Evolutionary conservation across 2,888 invertebrate genomes (phyloP), one percentile per base, ranked within the genome.

Genomic region (Hymenopus coronatus): DNA sequence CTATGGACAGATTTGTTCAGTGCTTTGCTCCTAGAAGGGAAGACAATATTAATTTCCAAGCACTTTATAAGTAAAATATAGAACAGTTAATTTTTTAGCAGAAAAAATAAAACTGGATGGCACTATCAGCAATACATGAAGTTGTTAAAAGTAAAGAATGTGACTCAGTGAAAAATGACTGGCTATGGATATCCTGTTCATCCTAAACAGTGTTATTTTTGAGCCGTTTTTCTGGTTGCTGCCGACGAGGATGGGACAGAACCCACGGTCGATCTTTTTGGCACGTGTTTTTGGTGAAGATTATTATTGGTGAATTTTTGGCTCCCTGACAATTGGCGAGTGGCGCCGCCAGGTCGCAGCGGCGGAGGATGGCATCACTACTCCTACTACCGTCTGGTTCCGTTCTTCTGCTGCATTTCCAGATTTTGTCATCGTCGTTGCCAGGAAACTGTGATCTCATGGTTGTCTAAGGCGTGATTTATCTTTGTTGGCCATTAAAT

Each of bases 271-370:
- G 20, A 20, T 70, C 85, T 82, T n/a, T 84, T 89, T 89, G 89
- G 89, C 89, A 89, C 88, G 88, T 89, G 89, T 83, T 70, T 88
- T 81, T 25, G 83, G 28, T 46, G 54, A 27, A 88, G 88, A 88
- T 88, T 89, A 89, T 89, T 88, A 89, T 85, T 89, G 89, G 89
- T 89, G 88, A 82, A 88, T 85, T 88, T 82, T 89, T 89, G 89
- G 89, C 89, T 40, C 82, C 25, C 30, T 88, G 89, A 89, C 89
- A 89, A 89, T 88, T 88, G 85, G 54, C 83, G 25, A 33, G 89
- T 89, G 85, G 89, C 88, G 89, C 85, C 88, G 88, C 88, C 88
- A 88, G 89, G 89, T 28, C 83, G 46, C 81, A 28, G 88, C 54
- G 54, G 54, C 54, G 54, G 54, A 70, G 54, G 54, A 70, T 70